Evolutionary conservation across 1,140 invertebrate species (phyloP).

Genomic region (Cyclargus thomasi): DNA sequence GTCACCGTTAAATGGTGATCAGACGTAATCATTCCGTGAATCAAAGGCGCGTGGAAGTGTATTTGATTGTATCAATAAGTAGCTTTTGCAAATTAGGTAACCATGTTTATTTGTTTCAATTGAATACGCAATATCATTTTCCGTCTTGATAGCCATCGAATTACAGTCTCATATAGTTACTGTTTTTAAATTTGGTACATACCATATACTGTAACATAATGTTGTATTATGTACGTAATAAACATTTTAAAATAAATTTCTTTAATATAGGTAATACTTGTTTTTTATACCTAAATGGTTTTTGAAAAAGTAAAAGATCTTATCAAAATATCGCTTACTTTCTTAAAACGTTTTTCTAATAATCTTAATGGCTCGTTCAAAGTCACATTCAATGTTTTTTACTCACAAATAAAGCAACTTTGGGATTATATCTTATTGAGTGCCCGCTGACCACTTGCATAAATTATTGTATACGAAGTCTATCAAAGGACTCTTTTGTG

Average conservation of each 20-base stretch:
- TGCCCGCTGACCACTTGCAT: slow-evolving; percentile 63
- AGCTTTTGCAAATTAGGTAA: slow-evolving; percentile 54
- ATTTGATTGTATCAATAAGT: slow-evolving; percentile 58
- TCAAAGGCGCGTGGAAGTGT: slow-evolving; percentile 52
- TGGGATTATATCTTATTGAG: slow-evolving; percentile 49
- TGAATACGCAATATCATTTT: slow-evolving; percentile 25
- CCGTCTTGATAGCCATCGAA: slow-evolving; percentile 22
- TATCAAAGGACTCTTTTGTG: slow-evolving; percentile 64
- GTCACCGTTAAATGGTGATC: slow-evolving; percentile 53
- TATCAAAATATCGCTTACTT: not conserved
- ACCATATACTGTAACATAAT: no score
- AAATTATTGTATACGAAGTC: slow-evolving; percentile 63
- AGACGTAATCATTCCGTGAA: slow-evolving; percentile 56
- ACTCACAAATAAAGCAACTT: slow-evolving; percentile 42
- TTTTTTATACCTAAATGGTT: not conserved
- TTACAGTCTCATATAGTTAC: not conserved
- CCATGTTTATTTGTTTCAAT: slow-evolving; percentile 48
- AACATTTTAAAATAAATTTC: no score
- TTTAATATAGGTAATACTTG: no score
- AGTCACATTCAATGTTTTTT: slow-evolving; percentile 15
- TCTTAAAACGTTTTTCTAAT: slow-evolving; percentile 19
- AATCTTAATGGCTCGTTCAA: slow-evolving; percentile 21
- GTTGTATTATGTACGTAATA: no score
- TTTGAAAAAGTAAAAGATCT: not conserved
- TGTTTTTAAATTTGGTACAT: not conserved